Percentiles rank a stretch among this genome's conserved stretches.
These are phyloP conservation scores for Seriola rivoliana DNA, from an alignment of 2,113 vertebrate genomes.

Conservation along the genomic window DNA sequence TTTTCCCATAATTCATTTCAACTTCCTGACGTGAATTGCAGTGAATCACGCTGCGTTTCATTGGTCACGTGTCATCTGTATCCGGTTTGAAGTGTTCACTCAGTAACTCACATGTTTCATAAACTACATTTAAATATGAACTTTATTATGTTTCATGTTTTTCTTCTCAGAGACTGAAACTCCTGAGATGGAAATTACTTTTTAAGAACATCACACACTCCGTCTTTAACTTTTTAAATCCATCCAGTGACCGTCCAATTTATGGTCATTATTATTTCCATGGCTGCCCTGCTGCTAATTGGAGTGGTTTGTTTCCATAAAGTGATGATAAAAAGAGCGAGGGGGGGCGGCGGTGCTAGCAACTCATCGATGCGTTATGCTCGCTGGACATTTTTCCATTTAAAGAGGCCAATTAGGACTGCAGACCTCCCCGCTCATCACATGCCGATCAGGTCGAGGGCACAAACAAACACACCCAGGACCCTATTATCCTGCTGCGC, in stretches of 20 bases:
- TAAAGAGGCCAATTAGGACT: conserved; percentile 80
- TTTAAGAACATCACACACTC: conserved; percentile 33
- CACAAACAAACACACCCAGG: conserved; percentile 75
- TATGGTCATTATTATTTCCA: conserved; percentile 58
- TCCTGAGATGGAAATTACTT: conserved; percentile 43
- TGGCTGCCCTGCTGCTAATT: conserved; percentile 69
- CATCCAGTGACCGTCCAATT: conserved; percentile 46
- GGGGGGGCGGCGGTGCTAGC: not conserved
- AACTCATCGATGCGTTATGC: conserved; percentile 61
- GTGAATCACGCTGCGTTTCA: too few relatives aligned
- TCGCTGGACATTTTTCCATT: conserved; percentile 73
- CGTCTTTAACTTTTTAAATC: conserved; percentile 53
- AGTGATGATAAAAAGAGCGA: conserved; percentile 48
- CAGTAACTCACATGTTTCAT: too few relatives aligned
- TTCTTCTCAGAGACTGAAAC: not conserved
- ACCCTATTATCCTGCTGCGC: conserved; percentile 68
- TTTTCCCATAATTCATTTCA: too few relatives aligned
- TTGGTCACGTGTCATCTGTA: too few relatives aligned
- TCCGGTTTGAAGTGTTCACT: too few relatives aligned
- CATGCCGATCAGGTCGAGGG: conserved; percentile 62
- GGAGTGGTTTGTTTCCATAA: conserved; percentile 70
- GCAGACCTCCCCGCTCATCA: conserved; percentile 61
- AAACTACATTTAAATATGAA: not conserved
- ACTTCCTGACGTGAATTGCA: too few relatives aligned
- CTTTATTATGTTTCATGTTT: not conserved